Percentiles rank a stretch among this genome's conserved stretches.
Conservation (phyloP, 2,888 invertebrate genomes). For the Aspidiotus destructor region DNA sequence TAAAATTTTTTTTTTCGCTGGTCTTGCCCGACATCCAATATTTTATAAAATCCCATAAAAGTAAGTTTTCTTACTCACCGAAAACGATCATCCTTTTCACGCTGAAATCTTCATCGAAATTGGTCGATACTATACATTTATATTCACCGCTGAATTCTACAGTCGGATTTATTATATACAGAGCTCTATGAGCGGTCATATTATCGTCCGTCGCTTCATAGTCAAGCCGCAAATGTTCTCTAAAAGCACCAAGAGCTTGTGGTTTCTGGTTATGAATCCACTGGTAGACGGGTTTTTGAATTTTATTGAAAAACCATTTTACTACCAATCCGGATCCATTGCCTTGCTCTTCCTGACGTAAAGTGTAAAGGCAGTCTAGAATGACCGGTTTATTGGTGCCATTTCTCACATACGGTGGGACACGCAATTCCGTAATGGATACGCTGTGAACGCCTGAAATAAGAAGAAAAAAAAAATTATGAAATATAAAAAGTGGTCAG, state of each 20-base stretch:
- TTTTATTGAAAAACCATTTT: conserved; percentile 63
- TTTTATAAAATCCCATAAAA: too few species aligned
- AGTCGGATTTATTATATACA: conserved; percentile 57
- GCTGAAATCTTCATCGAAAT: conserved; percentile 56
- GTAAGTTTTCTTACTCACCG: conserved; percentile 46
- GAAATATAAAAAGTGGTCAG: too few species aligned
- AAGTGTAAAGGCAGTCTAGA: conserved; percentile 61
- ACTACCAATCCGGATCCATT: conserved; percentile 56
- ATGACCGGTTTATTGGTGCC: conserved; percentile 51
- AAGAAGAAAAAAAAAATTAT: conserved; percentile 38
- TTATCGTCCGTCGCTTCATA: conserved; percentile 57
- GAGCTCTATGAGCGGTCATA: conserved; percentile 58
- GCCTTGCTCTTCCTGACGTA: conserved; percentile 48
- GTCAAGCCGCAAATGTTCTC: conserved; percentile 52
- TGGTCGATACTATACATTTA: conserved; percentile 61
- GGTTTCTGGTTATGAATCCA: conserved; percentile 63
- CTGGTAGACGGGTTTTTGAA: conserved; percentile 61
- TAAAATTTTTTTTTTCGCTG: too few species aligned
- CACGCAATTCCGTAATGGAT: conserved; percentile 51
- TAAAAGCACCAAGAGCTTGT: conserved; percentile 52
- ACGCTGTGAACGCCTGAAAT: conserved; percentile 49
- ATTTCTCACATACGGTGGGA: conserved; percentile 52
- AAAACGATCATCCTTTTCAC: conserved; percentile 57
- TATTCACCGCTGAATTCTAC: conserved; percentile 63
- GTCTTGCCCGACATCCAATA: too few species aligned